Base-by-base conservation (phyloP, 2,113 vertebrate species). In the Gymnobelideus leadbeateri region DNA sequence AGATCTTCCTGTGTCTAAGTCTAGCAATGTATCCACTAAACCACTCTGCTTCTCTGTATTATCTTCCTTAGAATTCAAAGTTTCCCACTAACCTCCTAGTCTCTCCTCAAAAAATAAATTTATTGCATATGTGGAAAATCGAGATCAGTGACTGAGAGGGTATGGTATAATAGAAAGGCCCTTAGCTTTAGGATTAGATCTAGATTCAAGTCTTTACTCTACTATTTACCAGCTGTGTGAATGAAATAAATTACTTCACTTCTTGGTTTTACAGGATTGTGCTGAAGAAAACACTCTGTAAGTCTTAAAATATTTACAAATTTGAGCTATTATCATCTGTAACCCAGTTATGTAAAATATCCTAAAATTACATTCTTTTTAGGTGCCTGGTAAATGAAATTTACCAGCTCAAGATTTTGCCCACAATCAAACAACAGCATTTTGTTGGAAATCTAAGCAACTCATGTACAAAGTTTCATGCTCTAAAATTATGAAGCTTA, bases 381-480 rank as follows among this genome's bases (percentile, higher is more conserved):
- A 61, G 90, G 46, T 91, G 14, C 2, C 11, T 37, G 43, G 0
- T 37, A 46, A 91, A 51, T 43, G 7, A 47, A 92, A 51, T 89
- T 91, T 47, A 46, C 57, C 89, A 77, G 21, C 52, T 89, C 89
- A 94, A 90, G 91, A n/a, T 46, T 7, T 93, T 26, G 10, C 25
- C 46, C 52, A 68, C 89, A 94, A 77, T 47, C 51, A 92, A 91
- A 47, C 37, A 24, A 25, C 26, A 96, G 16, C 0, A 43, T 89
- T 93, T 90, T 47, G 24, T 84, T 95, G 49, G 92, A 92, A 90
- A 93, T 19, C 8, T 55, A 95, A 46, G 54, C 37, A 93, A 52
- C 43, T 77, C 50, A 51, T 91, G 31, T 49, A n/a, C 25, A 55
- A 95, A 91, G 25, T 54, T 24, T n/a, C 2, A 57, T 53, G 90